These are phyloP conservation scores for Sturnira hondurensis DNA, from an alignment of 2,113 vertebrate species.

Conservation along the genomic window DNA sequence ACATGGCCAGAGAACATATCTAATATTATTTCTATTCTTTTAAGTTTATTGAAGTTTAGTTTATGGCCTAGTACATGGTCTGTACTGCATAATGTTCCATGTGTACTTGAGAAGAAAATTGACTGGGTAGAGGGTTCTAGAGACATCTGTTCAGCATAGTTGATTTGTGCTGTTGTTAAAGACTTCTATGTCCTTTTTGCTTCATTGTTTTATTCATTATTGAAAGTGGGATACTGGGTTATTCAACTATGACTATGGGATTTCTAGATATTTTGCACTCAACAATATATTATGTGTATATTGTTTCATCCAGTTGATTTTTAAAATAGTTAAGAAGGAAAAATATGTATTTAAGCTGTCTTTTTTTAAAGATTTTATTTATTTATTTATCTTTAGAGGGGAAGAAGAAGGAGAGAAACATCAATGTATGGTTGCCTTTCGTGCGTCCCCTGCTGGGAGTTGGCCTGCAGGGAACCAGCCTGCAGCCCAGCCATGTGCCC, in stretches of 20 bases:
- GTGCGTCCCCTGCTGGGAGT: too few relatives aligned
- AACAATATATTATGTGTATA: neutral
- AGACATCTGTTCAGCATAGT: neutral
- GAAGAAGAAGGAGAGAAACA: too few relatives aligned
- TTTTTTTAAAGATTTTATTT: too few relatives aligned
- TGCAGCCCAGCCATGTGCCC: too few relatives aligned
- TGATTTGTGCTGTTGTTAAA: neutral
- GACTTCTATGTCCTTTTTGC: neutral
- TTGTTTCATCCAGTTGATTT: neutral
- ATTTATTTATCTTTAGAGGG: too few relatives aligned
- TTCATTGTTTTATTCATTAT: neutral
- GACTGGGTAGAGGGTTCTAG: neutral
- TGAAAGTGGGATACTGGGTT: neutral
- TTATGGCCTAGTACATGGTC: neutral
- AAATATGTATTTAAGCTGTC: neutral
- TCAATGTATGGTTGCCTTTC: too few relatives aligned
- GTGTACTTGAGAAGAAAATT: neutral
- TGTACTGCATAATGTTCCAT: neutral
- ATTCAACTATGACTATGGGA: neutral
- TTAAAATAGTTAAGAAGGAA: neutral
- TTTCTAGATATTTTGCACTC: neutral
- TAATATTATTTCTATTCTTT: neutral
- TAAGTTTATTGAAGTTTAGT: neutral
- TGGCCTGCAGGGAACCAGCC: too few relatives aligned
- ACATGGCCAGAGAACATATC: neutral